Conservation (phyloP, 2,797 vertebrate species). For the Syngnathus acus region DNA sequence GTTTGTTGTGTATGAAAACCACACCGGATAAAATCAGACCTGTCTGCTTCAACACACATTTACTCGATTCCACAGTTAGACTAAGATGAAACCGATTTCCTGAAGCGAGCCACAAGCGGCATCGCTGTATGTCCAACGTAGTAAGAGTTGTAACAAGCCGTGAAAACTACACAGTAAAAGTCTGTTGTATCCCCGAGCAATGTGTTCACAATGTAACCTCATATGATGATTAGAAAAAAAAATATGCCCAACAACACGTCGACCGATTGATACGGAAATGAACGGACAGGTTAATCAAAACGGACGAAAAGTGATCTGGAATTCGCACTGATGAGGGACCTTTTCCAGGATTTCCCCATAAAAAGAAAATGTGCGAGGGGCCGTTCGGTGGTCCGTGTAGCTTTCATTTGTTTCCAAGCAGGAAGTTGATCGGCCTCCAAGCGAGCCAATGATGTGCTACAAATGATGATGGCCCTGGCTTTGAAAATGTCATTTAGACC, state of each 20-base stretch:
- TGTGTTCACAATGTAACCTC: background rate
- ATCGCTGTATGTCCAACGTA: background rate
- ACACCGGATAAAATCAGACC: background rate
- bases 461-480: conserved; percentile 46
- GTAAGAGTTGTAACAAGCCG: background rate
- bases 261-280: background rate
- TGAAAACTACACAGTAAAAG: background rate
- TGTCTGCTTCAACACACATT: background rate
- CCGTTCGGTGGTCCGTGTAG: background rate
- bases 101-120: background rate
- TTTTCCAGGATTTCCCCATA: background rate
- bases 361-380: background rate
- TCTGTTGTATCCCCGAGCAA: background rate
- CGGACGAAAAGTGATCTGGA: background rate
- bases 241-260: too few species aligned
- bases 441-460: conserved; percentile 54
- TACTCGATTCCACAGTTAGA: background rate
- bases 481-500: conserved; percentile 45
- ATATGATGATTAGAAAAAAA: background rate
- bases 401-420: conserved; percentile 4
- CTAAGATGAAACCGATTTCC: background rate
- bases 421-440: conserved; percentile 39
- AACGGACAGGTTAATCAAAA: background rate
- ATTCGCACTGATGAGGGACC: background rate
- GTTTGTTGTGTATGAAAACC: conserved; percentile 10